Conservation (phyloP, 1,140 invertebrate species). For the Drosophila truncata region DNA sequence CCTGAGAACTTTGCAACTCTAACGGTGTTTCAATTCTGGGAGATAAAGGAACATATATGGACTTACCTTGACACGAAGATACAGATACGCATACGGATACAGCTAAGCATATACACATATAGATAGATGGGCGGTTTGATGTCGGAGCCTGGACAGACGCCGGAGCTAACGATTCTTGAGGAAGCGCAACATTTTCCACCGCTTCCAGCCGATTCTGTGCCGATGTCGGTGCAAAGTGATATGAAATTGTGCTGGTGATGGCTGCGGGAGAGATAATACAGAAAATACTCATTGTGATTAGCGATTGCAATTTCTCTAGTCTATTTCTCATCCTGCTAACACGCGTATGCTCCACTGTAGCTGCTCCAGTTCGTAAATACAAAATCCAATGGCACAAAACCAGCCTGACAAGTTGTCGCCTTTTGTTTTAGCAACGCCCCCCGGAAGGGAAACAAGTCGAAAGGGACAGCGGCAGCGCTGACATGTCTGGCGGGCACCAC, state of each 20-base stretch:
- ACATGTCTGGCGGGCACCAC: constrained; percentile 33
- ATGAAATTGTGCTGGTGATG: constrained; percentile 50
- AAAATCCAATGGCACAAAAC: constrained; percentile 44
- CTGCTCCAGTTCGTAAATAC: constrained; percentile 32
- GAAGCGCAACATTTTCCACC: constrained; percentile 72
- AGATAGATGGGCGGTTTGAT: constrained; percentile 54
- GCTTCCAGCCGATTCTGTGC: constrained; percentile 31
- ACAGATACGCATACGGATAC: constrained; percentile 38
- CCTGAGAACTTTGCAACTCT: constrained; percentile 71
- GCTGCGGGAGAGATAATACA: constrained; percentile 65
- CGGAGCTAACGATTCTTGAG: constrained; percentile 71
- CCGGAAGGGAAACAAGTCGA: constrained; percentile 20
- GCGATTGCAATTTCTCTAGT: constrained; percentile 34
- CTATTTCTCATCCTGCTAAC: constrained; percentile 17
- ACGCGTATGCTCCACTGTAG: constrained; percentile 73
- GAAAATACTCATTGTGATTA: constrained; percentile 49
- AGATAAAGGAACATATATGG: background rate
- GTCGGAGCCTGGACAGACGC: constrained; percentile 39
- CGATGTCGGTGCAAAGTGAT: constrained; percentile 66
- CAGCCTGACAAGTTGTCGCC: constrained; percentile 55
- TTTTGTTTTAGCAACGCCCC: constrained; percentile 54
- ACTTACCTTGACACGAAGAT: constrained; percentile 74
- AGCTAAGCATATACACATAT: constrained; percentile 41
- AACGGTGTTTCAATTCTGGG: constrained; percentile 21
- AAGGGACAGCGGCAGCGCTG: constrained; percentile 27